These are phyloP conservation scores for Danio aesculapii DNA, from an alignment of 2,797 vertebrate species.

Conservation along the genomic window DNA sequence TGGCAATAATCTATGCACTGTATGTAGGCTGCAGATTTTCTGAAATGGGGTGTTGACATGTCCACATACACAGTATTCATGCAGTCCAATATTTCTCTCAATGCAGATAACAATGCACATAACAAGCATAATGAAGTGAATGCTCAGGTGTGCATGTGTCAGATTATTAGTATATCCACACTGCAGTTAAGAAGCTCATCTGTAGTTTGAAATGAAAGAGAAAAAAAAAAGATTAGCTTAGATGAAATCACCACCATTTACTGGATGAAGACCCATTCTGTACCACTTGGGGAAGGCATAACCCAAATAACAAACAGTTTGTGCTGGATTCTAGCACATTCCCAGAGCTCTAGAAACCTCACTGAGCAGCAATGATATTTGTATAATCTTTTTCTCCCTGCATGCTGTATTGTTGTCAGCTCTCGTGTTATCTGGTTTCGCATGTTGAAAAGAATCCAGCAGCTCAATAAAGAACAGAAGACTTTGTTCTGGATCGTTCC, in stretches of 20 bases:
- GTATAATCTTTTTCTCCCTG: conserved; percentile 15
- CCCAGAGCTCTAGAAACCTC: conserved; percentile 1
- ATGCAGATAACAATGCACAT: no score
- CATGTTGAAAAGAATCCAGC: conserved; percentile 37
- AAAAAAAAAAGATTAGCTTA: no score
- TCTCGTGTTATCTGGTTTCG: conserved; percentile 1
- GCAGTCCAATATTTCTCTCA: no score
- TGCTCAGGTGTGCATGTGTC: no score
- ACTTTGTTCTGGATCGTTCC: conserved; percentile 68
- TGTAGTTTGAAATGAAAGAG: no score
- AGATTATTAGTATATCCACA: no score
- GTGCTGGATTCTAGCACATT: neutral
- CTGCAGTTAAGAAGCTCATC: no score
- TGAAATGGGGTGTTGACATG: no score
- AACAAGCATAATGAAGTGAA: no score
- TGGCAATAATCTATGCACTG: no score
- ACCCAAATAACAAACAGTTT: neutral
- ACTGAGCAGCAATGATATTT: conserved; percentile 10
- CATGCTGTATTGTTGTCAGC: conserved; percentile 1
- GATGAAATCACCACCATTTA: neutral
- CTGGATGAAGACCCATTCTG: neutral
- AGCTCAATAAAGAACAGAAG: conserved; percentile 59
- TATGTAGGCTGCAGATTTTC: no score
- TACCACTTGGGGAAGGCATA: neutral
- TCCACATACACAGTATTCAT: no score